phyloP scores from a whole-genome alignment of 2,888 invertebrate genomes.

The Hydriomena furcata region DNA sequence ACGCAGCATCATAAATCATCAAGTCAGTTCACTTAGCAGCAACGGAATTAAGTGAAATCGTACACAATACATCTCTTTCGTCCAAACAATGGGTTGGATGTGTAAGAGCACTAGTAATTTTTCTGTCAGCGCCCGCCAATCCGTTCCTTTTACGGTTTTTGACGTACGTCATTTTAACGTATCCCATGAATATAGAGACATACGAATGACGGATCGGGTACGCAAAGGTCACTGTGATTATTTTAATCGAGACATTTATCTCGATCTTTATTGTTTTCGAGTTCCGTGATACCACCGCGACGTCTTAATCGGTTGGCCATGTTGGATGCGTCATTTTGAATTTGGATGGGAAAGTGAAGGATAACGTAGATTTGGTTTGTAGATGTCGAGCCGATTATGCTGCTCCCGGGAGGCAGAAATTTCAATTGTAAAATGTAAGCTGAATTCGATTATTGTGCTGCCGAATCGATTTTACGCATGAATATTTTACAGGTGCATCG shows the following conservation, averaged over 20 bases:
- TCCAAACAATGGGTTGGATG: conserved; percentile 57
- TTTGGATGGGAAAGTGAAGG: conserved; percentile 50
- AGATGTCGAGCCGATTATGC: conserved; percentile 51
- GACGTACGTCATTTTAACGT: conserved; percentile 63
- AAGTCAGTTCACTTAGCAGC: conserved; percentile 42
- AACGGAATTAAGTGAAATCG: conserved; percentile 54
- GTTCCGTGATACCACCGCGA: conserved; percentile 60
- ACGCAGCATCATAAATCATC: conserved; percentile 46
- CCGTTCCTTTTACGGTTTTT: conserved; percentile 57
- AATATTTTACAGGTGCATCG: background rate
- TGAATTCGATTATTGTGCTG: conserved; percentile 9
- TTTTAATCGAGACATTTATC: conserved; percentile 76
- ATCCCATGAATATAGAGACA: conserved; percentile 61
- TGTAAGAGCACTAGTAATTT: conserved; percentile 52
- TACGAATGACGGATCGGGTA: conserved; percentile 62
- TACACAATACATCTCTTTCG: conserved; percentile 55
- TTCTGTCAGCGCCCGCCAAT: conserved; percentile 58
- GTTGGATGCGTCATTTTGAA: conserved; percentile 58
- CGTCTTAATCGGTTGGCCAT: conserved; percentile 67
- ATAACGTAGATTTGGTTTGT: conserved; percentile 61
- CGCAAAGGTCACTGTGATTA: conserved; percentile 71
- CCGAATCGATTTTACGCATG: background rate
- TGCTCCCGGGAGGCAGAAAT: conserved; percentile 36
- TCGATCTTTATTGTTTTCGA: conserved; percentile 69
- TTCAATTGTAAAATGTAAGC: conserved; percentile 29